Percentiles rank a stretch among this genome's conserved stretches.
Evolutionary conservation across 1,140 invertebrate species (phyloP).

Genomic region (Bicyclus anynana): DNA sequence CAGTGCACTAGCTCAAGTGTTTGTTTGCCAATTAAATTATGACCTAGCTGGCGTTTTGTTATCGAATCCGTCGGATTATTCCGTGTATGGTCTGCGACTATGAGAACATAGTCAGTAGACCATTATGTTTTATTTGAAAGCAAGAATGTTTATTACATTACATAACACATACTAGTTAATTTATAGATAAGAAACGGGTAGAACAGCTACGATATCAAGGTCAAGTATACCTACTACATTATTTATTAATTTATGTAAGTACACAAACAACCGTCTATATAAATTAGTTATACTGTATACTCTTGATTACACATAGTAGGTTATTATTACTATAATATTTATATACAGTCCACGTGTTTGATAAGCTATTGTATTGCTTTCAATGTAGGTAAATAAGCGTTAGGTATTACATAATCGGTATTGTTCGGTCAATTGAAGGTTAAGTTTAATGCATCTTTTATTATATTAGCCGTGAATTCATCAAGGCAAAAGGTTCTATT

Average conservation of each 20-base stretch:
- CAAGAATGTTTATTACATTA: background rate
- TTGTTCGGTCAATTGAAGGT: no score
- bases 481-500: no score
- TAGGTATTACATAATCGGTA: no score
- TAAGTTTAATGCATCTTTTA: no score
- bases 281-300: background rate
- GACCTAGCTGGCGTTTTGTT: background rate
- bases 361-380: no score
- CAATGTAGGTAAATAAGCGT: no score
- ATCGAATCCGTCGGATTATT: background rate
- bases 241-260: background rate
- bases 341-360: no score
- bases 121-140: no score
- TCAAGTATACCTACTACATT: background rate
- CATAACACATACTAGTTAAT: background rate
- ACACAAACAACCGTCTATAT: background rate
- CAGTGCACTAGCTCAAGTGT: conserved; percentile 3
- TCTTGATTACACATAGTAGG: no score
- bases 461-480: no score
- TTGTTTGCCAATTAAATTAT: conserved; percentile 18
- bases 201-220: background rate
- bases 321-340: no score
- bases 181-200: background rate
- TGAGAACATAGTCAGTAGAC: background rate
- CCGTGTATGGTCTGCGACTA: background rate